Base-by-base conservation (phyloP, 2,888 invertebrate species). In the Calameuta pallipes region DNA sequence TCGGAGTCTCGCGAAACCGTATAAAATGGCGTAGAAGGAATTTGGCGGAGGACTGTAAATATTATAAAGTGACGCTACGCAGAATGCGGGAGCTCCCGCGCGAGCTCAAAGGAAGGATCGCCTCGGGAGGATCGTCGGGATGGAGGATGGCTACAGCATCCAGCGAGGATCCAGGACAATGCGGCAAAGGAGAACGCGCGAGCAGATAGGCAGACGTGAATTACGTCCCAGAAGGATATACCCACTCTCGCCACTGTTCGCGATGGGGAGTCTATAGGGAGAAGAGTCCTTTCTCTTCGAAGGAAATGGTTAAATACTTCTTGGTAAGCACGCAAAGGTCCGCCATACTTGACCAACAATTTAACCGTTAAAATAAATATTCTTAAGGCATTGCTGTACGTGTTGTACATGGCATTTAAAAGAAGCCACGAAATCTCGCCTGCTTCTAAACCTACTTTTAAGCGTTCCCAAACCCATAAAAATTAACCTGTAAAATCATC, bases 21-120 rank as follows among this genome's bases (percentile, higher is more conserved):
- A 85, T 85, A 87, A 89, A 88, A 88, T 87, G 86, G 87, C 86
- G 84, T 85, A 83, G 85, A 83, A 87, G 86, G 89, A 90, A 90
- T 90, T 89, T 87, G 83, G 84, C 86, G 82, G 80, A 88, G 86
- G 87, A 86, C 87, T 87, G 87, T 89, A 89, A 90, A 90, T 90
- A 90, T 88, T 87, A 87, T 85, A 86, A 88, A 88, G 85, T 87
- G 88, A 89, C 88, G 85, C 84, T 89, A 86, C 86, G 86, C 83
- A 87, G 88, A 90, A 90, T 89, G 87, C 87, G 82, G 87, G 82
- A 86, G 85, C 85, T 86, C 85, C 80, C 79, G 75, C 75, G 73
- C 73, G 68, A 73, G 56, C 78, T 37, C 33, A 80, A 74, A 77
- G 41, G 71, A 74, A 82, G 84, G 81, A 78, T 82, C 41, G 73